phyloP scores from a whole-genome alignment of 2,113 vertebrate species.

The Polypterus bichir region DNA sequence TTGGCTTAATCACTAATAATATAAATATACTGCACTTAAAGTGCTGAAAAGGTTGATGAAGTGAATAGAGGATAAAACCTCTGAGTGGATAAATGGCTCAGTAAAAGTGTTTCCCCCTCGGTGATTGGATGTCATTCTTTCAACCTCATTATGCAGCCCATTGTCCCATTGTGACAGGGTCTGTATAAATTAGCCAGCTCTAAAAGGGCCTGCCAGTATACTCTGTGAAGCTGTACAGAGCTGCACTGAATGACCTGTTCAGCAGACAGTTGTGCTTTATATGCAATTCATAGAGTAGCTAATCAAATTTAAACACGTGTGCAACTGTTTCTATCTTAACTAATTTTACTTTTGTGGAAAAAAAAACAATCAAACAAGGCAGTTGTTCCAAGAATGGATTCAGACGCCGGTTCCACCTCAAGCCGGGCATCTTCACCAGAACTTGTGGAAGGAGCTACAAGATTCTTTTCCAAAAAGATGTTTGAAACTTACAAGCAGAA shows the following conservation, averaged over 20 bases:
- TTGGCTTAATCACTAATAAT: no score
- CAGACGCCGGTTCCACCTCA: constrained; percentile 49
- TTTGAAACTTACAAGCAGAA: constrained; percentile 45
- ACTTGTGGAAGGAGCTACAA: constrained; percentile 42
- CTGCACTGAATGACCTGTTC: neutral
- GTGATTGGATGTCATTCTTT: constrained; percentile 54
- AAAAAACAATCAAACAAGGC: neutral
- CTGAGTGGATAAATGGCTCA: constrained; percentile 21
- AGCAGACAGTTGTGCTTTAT: neutral
- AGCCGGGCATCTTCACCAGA: constrained; percentile 64
- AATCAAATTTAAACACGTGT: no score
- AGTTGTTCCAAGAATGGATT: constrained; percentile 39
- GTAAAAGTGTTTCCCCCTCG: constrained; percentile 47
- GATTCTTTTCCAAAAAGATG: constrained; percentile 51
- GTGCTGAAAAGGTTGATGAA: constrained; percentile 27
- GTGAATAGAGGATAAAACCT: constrained; percentile 29
- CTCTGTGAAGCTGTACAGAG: constrained; percentile 9
- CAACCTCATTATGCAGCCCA: constrained; percentile 57
- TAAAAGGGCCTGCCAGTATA: constrained; percentile 5
- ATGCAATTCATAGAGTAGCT: neutral
- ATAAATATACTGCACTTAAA: no score
- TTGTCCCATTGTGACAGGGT: constrained; percentile 60
- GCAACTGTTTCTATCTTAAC: no score
- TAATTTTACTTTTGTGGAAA: neutral
- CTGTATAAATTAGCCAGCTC: constrained; percentile 51